Conservation (phyloP, 2,113 vertebrate species). For the Sander lucioperca region DNA sequence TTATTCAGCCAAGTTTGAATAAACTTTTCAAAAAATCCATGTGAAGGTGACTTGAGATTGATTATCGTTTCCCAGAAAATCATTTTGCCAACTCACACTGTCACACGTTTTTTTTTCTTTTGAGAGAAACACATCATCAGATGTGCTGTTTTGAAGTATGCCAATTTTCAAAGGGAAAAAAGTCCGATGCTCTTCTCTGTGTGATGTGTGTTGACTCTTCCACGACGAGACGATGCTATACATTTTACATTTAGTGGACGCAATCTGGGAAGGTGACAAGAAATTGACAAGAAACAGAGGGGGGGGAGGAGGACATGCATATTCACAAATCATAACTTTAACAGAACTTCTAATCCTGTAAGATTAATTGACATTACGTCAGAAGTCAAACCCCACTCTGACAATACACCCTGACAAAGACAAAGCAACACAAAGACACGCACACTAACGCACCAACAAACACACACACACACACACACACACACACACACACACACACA, state of each 20-base stretch:
- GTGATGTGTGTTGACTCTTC: background rate
- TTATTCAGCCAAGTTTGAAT: background rate
- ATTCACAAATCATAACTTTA: slow-evolving; percentile 7
- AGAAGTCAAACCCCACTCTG: slow-evolving; percentile 37
- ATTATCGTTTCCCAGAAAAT: slow-evolving; percentile 16
- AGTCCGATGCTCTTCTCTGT: background rate
- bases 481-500: slow-evolving; percentile 43
- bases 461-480: slow-evolving; percentile 24
- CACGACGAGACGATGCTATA: background rate
- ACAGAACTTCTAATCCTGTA: slow-evolving; percentile 23
- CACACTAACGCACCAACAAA: slow-evolving; percentile 42
- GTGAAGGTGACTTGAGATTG: slow-evolving; percentile 4
- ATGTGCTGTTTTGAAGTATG: slow-evolving; percentile 39
- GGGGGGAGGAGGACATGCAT: background rate
- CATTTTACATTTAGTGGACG: background rate
- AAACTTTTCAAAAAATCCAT: slow-evolving; percentile 5
- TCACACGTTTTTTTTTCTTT: slow-evolving; percentile 40
- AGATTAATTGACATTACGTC: slow-evolving; percentile 43
- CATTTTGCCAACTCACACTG: slow-evolving; percentile 48
- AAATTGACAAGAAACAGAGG: slow-evolving; percentile 1
- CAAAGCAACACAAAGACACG: slow-evolving; percentile 31
- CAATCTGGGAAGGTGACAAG: background rate
- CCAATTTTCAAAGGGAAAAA: background rate
- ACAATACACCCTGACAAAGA: slow-evolving; percentile 43
- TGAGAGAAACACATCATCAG: slow-evolving; percentile 41